Evolutionary conservation across 2,797 vertebrate species (phyloP).

Genomic region (Sebastes iracundus): DNA sequence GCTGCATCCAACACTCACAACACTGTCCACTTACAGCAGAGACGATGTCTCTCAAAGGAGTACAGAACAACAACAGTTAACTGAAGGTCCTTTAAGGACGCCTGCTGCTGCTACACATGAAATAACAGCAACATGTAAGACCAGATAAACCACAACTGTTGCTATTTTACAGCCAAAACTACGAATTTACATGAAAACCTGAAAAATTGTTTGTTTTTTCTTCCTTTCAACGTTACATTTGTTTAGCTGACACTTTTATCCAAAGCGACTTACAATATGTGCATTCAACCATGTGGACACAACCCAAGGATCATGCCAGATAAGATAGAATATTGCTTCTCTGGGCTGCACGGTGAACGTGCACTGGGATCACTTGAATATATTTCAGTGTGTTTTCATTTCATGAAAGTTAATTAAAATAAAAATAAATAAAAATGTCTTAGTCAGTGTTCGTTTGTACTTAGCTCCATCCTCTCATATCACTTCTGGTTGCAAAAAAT

Average conservation of each 20-base stretch:
- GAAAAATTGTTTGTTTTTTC: not conserved
- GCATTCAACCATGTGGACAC: too few species aligned
- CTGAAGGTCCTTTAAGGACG: not conserved
- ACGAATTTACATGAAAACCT: not conserved
- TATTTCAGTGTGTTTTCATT: too few species aligned
- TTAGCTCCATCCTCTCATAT: not conserved
- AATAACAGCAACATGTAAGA: not conserved
- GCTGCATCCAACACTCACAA: not conserved
- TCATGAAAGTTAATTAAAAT: too few species aligned
- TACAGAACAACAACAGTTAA: not conserved
- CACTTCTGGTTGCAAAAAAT: not conserved
- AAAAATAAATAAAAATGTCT: not conserved
- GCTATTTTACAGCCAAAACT: not conserved
- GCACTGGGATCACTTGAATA: too few species aligned
- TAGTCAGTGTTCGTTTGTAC: not conserved
- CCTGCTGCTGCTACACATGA: not conserved
- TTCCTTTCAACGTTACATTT: too few species aligned
- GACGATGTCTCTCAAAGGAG: not conserved
- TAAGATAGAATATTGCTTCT: too few species aligned
- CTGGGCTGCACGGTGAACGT: too few species aligned
- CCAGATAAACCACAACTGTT: not conserved
- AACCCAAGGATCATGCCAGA: too few species aligned
- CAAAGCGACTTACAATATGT: too few species aligned
- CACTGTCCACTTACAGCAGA: not conserved
- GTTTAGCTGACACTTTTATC: too few species aligned